A percentile compares a stretch with the other conserved stretches of the same genome.
These are phyloP conservation scores for Hyposmocoma kahamanoa DNA, from an alignment of 1,140 invertebrate species.

Conservation along the genomic window DNA sequence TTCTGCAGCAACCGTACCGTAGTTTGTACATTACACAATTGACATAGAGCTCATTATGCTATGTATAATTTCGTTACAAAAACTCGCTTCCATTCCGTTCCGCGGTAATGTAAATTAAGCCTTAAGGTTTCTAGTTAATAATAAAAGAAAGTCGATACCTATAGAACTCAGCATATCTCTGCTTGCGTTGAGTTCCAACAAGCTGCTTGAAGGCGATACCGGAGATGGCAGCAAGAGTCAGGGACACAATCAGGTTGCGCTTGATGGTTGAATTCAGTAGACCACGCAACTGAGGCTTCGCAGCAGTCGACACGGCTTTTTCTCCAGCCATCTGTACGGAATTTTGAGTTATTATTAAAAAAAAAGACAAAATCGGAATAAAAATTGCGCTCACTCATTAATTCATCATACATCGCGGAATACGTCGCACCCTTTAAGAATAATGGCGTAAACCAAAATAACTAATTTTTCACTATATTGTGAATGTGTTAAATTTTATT, in stretches of 20 bases:
- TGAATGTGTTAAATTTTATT: background rate
- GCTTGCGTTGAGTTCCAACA: slow-evolving; percentile 74
- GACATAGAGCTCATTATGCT: no score
- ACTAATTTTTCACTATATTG: background rate
- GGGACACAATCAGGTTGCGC: slow-evolving; percentile 69
- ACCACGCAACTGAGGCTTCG: slow-evolving; percentile 72
- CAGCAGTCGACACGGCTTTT: slow-evolving; percentile 43
- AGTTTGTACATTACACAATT: no score
- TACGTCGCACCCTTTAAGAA: background rate
- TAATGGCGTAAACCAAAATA: background rate
- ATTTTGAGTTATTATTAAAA: no score
- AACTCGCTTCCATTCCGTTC: no score
- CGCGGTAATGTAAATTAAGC: no score
- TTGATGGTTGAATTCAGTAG: slow-evolving; percentile 75
- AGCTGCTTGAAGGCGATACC: slow-evolving; percentile 69
- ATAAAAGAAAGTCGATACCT: no score
- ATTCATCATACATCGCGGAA: background rate
- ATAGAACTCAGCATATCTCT: slow-evolving; percentile 79
- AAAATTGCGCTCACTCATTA: background rate
- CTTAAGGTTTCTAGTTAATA: no score
- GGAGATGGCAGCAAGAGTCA: slow-evolving; percentile 46
- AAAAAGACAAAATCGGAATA: background rate
- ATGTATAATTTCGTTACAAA: no score
- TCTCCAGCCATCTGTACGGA: slow-evolving; percentile 51
- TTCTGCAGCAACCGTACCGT: no score